Base-by-base conservation (phyloP, 2,113 vertebrate species). In the Macaca mulatta region DNA sequence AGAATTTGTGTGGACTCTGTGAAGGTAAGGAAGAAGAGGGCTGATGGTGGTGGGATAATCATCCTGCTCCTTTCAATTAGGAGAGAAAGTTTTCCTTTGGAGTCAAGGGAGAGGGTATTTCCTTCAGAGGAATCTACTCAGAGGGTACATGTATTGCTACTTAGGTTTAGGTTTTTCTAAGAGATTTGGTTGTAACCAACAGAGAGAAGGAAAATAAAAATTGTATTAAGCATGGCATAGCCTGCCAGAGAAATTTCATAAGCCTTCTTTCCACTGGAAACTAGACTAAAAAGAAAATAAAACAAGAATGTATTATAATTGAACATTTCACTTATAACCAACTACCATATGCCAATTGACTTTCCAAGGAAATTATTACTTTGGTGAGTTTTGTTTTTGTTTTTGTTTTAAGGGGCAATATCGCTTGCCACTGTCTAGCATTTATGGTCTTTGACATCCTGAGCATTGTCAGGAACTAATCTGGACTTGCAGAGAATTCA, bases 301-400 rank as follows among this genome's bases (percentile, higher is more conserved):
- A 97, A 61, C 90, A 95, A 98, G 90, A 97, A 92, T 93, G 38
- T 87, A 97, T 93, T 97, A 82, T 97, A 97, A 97, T 94, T 97
- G 92, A 97, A 94, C 90, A 97, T 97, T 97, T 96, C 84, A 93
- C 92, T 96, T 97, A 96, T 38, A 98, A 97, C 81, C 93, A 96
- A 93, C 88, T 93, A 93, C 72, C 92, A 94, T 72, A 96, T 67
- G 92, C 85, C 96, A 96, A 69, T 40, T 96, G 96, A 96, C 94
- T 96, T 98, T 97, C 93, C 92, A 97, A 97, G 95, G 90, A 97
- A 97, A 82, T 88, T 55, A 97, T 96, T 96, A 93, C 83, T 97
- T 97, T 95, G 87, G 81, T 92, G 57, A 79, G 8, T 43, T 82
- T 81, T 80, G 45, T 14, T n/a, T 79, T 48, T 80, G 55, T 83